Conservation (phyloP, 2,888 invertebrate species). For the Lycophotia porphyrea region DNA sequence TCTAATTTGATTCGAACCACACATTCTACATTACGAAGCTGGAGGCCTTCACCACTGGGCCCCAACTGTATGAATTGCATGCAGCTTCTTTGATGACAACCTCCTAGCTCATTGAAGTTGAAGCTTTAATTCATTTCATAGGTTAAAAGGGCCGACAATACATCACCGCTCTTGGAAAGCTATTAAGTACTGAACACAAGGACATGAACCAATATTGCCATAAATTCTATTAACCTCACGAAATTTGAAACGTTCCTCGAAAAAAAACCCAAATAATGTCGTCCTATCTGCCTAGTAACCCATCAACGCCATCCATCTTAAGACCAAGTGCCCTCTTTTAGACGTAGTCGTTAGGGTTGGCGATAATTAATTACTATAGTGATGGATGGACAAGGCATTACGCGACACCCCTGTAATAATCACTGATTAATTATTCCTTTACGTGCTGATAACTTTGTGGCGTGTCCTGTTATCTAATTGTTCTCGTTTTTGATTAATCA, state of each 20-base stretch:
- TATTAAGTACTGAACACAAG: not conserved
- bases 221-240: not conserved
- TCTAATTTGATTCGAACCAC: not conserved
- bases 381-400: conserved; percentile 57
- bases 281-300: not conserved
- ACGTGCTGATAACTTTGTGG: conserved; percentile 43
- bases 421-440: conserved; percentile 43
- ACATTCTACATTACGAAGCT: not conserved
- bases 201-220: not conserved
- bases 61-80: not conserved
- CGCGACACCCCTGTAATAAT: conserved; percentile 53
- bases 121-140: not conserved
- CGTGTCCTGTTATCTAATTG: conserved; percentile 25
- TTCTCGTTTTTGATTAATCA: conserved; percentile 28
- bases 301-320: conserved; percentile 49
- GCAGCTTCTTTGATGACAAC: not conserved
- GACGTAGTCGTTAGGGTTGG: conserved; percentile 42
- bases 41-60: not conserved
- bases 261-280: conserved; percentile 9
- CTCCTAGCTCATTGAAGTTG: not conserved
- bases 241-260: conserved; percentile 13
- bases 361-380: conserved; percentile 56
- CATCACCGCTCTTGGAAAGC: not conserved
- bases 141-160: not conserved
- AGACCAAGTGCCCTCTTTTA: conserved; percentile 46